These are phyloP conservation scores for Myrmecobius fasciatus DNA, from an alignment of 2,113 vertebrate genomes.

Conservation along the genomic window DNA sequence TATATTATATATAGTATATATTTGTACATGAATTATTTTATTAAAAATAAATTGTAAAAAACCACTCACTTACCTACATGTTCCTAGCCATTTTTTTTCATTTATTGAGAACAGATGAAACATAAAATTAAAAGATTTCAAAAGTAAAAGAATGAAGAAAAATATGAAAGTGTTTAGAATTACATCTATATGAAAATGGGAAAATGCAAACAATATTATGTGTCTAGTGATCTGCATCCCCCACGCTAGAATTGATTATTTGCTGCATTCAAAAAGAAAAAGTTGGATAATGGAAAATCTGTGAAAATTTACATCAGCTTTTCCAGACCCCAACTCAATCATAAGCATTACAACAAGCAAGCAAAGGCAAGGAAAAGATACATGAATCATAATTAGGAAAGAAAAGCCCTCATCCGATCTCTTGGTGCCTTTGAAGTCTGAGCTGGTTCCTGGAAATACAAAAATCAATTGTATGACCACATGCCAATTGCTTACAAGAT, in stretches of 20 bases:
- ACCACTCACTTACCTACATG: not conserved
- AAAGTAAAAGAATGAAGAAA: not conserved
- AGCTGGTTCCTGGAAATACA: not conserved
- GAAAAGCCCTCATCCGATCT: rapidly evolving
- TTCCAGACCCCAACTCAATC: not conserved
- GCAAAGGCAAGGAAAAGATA: not conserved
- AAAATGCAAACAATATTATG: not conserved
- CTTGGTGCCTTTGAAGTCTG: not conserved
- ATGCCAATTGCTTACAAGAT: not conserved
- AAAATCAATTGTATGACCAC: too few relatives aligned
- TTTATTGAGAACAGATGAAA: slow-evolving; percentile 9
- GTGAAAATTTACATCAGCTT: not conserved
- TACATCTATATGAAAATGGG: not conserved
- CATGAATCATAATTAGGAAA: too few relatives aligned
- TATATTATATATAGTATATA: too few relatives aligned
- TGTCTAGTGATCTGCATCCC: not conserved
- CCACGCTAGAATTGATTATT: not conserved
- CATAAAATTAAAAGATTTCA: slow-evolving; percentile 37
- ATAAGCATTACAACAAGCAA: not conserved
- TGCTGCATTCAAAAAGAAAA: not conserved
- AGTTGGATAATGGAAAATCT: not conserved
- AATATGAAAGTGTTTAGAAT: not conserved
- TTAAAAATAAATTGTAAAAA: slow-evolving; percentile 5
- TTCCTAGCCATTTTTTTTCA: slow-evolving; percentile 41
- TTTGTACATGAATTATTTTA: not conserved